A percentile compares a stretch with the other conserved stretches of the same genome.
These are phyloP conservation scores for Lomographa bimaculata DNA, from an alignment of 2,888 invertebrate genomes.

Conservation along the genomic window DNA sequence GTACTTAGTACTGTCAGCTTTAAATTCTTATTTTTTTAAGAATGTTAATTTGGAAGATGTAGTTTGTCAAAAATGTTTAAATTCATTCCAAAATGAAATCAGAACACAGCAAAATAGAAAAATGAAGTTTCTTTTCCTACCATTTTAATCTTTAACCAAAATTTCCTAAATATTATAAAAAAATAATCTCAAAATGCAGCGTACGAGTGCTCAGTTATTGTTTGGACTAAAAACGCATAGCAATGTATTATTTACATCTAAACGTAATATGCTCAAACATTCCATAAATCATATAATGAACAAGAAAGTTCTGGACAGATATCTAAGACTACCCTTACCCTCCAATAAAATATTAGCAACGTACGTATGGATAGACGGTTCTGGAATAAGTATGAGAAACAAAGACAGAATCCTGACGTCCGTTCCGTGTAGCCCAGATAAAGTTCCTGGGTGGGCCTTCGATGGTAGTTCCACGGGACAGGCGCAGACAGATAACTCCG, in stretches of 20 bases:
- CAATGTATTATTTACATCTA: slow-evolving; percentile 25
- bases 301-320: slow-evolving; percentile 77
- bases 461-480: slow-evolving; percentile 96
- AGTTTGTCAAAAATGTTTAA: too few species aligned
- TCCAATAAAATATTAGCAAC: slow-evolving; percentile 85
- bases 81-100: too few species aligned
- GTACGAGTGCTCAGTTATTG: too few species aligned
- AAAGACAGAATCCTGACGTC: slow-evolving; percentile 87
- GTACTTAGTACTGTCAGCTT: too few species aligned
- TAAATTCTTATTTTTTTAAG: too few species aligned
- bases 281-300: slow-evolving; percentile 73
- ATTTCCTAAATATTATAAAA: too few species aligned
- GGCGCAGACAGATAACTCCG: slow-evolving; percentile 92
- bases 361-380: slow-evolving; percentile 92
- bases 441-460: slow-evolving; percentile 92
- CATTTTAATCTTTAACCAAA: too few species aligned
- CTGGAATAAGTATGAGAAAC: slow-evolving; percentile 87
- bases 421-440: slow-evolving; percentile 80
- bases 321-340: slow-evolving; percentile 82
- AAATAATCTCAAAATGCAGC: too few species aligned
- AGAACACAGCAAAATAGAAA: too few species aligned
- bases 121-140: too few species aligned
- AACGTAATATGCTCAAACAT: slow-evolving; percentile 57
- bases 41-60: too few species aligned
- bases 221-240: too few species aligned